phyloP scores from a whole-genome alignment of 35 echinoderm and acorn worm genomes.

The Patiria miniata region DNA sequence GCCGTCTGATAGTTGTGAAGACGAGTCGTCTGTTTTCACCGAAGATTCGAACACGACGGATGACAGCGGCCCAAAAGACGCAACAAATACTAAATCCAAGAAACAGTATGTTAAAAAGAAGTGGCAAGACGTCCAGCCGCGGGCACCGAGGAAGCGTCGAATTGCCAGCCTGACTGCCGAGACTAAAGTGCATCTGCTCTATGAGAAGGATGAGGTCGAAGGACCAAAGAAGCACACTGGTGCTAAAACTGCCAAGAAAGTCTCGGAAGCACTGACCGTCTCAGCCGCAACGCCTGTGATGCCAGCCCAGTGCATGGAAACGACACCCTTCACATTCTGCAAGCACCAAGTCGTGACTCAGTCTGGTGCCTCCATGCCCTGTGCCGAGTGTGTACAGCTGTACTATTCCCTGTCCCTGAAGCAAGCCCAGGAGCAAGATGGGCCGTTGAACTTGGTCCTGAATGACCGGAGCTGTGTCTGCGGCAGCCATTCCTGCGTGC shows the following conservation, averaged over 20 bases:
- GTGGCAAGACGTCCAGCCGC: conserved; percentile 40
- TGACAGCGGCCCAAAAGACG: conserved; percentile 19
- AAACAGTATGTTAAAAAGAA: conserved; percentile 27
- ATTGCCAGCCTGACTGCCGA: conserved; percentile 88
- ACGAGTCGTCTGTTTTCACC: conserved; percentile 51
- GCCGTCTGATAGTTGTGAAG: conserved; percentile 45
- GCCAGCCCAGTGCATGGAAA: background rate
- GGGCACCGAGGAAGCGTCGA: conserved; percentile 64
- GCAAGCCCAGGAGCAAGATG: background rate
- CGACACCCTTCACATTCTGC: conserved; percentile 7
- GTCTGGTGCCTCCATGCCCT: background rate
- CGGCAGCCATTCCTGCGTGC: background rate
- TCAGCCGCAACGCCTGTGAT: background rate
- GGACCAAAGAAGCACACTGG: conserved; percentile 39
- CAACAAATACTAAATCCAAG: conserved; percentile 7
- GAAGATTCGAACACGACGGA: conserved; percentile 60
- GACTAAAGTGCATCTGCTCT: conserved; percentile 92
- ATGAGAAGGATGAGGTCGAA: conserved; percentile 70
- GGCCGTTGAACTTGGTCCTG: background rate
- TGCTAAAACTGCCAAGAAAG: background rate
- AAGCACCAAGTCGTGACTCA: background rate
- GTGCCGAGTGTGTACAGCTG: background rate
- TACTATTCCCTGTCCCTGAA: conserved; percentile 3
- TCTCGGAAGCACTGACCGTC: background rate
- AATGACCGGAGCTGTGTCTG: background rate